A percentile compares a stretch with the other conserved stretches of the same genome.
Conservation (phyloP, 2,888 invertebrate genomes). For the Chloroclystis v-ata region DNA sequence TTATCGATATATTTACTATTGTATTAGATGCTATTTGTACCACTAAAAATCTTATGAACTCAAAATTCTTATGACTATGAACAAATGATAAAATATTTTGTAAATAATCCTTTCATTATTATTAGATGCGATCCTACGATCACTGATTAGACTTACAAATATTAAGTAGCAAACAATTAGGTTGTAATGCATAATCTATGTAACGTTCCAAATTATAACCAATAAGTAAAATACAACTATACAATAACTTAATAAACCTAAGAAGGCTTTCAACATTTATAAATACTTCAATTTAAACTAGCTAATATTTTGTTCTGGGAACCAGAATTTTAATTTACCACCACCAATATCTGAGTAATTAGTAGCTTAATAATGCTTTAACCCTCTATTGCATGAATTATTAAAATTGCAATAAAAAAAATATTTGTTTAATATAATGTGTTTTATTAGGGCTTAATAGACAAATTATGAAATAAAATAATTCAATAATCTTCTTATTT, state of each 20-base stretch:
- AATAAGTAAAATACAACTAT: not conserved
- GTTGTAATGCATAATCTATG: conserved; percentile 14
- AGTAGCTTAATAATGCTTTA: conserved; percentile 73
- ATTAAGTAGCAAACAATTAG: conserved; percentile 30
- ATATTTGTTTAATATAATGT: no score
- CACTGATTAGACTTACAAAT: conserved; percentile 51
- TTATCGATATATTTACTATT: conserved; percentile 67
- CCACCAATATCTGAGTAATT: conserved; percentile 37
- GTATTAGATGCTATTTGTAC: conserved; percentile 71
- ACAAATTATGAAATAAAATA: no score
- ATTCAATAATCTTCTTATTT: no score
- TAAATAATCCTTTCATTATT: conserved; percentile 65
- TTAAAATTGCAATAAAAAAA: no score
- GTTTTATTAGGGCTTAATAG: no score
- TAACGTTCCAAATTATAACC: conserved; percentile 6
- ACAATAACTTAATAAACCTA: not conserved
- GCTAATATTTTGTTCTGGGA: conserved; percentile 2
- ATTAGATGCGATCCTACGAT: conserved; percentile 52
- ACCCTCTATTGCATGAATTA: no score
- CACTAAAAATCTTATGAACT: conserved; percentile 75
- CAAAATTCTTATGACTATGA: conserved; percentile 74
- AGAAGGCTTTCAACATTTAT: not conserved
- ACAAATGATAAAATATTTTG: conserved; percentile 70
- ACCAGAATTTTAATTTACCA: conserved; percentile 7
- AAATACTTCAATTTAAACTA: not conserved